A percentile compares a stretch with the other conserved stretches of the same genome.
These are phyloP conservation scores for Cheilosia vulpina DNA, from an alignment of 2,888 invertebrate species.

Conservation along the genomic window DNA sequence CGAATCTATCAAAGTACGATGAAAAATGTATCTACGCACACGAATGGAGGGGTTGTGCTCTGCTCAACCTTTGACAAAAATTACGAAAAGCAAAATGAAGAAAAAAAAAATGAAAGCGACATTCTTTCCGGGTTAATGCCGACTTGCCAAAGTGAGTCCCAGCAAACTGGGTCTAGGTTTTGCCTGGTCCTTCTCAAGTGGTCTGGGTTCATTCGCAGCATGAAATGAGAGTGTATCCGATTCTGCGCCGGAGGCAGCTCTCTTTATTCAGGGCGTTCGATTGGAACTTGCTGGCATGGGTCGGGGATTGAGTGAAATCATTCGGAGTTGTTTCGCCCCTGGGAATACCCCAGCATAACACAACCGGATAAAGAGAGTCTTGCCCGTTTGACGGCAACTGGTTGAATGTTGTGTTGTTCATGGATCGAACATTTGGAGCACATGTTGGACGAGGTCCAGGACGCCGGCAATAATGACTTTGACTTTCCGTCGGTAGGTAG, in stretches of 20 bases:
- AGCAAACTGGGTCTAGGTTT: conserved; percentile 74
- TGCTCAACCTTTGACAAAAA: conserved; percentile 40
- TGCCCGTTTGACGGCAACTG: background rate
- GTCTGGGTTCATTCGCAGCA: conserved; percentile 56
- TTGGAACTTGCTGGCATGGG: conserved; percentile 8
- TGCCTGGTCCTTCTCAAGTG: conserved; percentile 46
- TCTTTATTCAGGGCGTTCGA: conserved; percentile 61
- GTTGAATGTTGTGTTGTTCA: conserved; percentile 15
- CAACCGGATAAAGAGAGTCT: conserved; percentile 60
- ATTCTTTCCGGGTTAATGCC: conserved; percentile 38
- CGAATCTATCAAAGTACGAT: conserved; percentile 63
- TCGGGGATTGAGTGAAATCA: conserved; percentile 5
- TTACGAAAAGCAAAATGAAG: background rate
- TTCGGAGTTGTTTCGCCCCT: conserved; percentile 50
- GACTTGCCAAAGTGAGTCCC: conserved; percentile 49
- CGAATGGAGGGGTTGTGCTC: background rate
- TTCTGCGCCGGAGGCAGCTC: conserved; percentile 24
- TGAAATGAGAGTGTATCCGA: conserved; percentile 34
- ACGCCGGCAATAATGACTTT: no score
- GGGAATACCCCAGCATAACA: background rate
- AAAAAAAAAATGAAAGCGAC: background rate
- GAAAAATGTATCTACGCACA: conserved; percentile 47
- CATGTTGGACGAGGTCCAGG: background rate
- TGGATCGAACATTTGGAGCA: background rate
- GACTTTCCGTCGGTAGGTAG: no score